A percentile compares a stretch with the other conserved stretches of the same genome.
These are phyloP conservation scores for Ips typographus DNA, from an alignment of 1,140 invertebrate species.

Conservation along the genomic window DNA sequence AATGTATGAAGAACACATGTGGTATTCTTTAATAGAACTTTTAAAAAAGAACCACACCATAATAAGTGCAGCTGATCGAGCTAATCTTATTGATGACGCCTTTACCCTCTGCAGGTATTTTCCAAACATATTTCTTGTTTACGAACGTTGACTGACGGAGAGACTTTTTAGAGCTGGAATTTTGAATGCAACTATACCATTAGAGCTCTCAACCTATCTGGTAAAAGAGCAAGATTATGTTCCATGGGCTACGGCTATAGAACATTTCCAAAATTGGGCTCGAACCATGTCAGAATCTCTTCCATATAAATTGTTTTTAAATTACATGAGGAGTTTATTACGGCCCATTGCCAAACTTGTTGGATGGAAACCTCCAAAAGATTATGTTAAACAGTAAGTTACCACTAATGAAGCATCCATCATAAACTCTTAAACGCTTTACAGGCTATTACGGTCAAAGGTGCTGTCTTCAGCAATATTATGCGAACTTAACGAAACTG, in stretches of 20 bases:
- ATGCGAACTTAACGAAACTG: conserved; percentile 63
- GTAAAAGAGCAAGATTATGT: conserved; percentile 71
- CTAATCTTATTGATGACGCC: conserved; percentile 75
- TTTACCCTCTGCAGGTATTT: conserved; percentile 69
- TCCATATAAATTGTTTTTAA: conserved; percentile 64
- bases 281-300: conserved; percentile 66
- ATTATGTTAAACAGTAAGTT: conserved; percentile 65
- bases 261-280: conserved; percentile 69
- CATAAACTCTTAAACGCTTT: conserved; percentile 16
- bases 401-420: background rate
- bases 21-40: conserved; percentile 70
- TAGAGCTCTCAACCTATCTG: conserved; percentile 71
- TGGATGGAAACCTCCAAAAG: conserved; percentile 68
- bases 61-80: conserved; percentile 71
- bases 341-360: conserved; percentile 62
- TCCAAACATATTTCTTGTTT: conserved; percentile 3
- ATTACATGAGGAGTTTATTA: conserved; percentile 63
- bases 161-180: conserved; percentile 63
- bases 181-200: conserved; percentile 66
- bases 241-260: conserved; percentile 71
- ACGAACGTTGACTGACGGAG: too few relatives aligned
- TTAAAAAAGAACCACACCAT: conserved; percentile 67
- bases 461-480: conserved; percentile 59
- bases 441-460: conserved; percentile 46
- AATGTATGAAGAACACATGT: conserved; percentile 77